Base-by-base conservation (phyloP, 2,797 vertebrate species). In the Champsocephalus esox region DNA sequence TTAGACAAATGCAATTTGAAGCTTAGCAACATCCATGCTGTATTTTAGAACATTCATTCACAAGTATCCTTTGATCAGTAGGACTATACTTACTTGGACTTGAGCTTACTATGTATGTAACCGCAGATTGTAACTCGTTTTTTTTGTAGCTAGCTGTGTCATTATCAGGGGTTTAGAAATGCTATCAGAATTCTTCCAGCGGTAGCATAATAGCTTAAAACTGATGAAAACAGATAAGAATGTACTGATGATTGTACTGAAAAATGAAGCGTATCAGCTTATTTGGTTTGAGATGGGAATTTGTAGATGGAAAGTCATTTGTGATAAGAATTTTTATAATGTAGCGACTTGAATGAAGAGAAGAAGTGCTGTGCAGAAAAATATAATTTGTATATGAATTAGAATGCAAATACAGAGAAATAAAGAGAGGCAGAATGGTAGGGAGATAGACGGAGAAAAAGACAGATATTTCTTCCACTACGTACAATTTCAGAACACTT, bases 401-500 rank as follows among this genome's bases (percentile, higher is more conserved):
- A 51, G 74, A 44, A 14, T 65, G 34, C n/a, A 74, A 12, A 73
- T 58, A 19, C 45, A 34, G 9, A 67, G 19, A 61, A 34, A 48
- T 45, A 44, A 28, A 61, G 28, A 59, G 14, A 69, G 52, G 17
- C 14, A 41, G 48, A 69, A 19, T 21, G 55, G 41, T 51, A 55
- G 60, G 19, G 60, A 81, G 54, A 69, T 54, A 32, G 51, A 65
- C 44, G 12, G 38, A 79, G 41, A 82, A 65, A 81, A 66, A 87
- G 67, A 78, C 21, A n/a, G 64, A 73, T 64, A 65, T 58, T 78
- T 82, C 73, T 80, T 74, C 80, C 73, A 69, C 78, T 60, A 86
- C 79, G 57, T 85, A 91, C 87, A 88, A 87, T 93, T 91, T 92
- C 84, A 89, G 80, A 86, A 86, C 86, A 92, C 89, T 93, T 89